Conservation (phyloP, 2,888 invertebrate species). For the Desoria tigrina region DNA sequence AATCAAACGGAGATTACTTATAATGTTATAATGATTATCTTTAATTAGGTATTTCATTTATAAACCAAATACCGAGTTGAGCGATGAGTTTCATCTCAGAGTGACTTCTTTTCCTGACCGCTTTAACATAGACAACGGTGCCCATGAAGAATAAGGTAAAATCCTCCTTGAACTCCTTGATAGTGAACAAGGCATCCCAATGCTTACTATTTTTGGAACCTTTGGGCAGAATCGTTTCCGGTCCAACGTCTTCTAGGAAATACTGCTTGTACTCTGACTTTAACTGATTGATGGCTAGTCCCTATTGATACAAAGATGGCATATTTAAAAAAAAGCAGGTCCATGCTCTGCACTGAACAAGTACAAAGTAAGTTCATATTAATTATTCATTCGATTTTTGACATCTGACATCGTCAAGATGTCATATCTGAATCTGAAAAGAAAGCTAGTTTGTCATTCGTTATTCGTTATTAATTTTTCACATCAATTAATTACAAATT, state of each 20-base stretch:
- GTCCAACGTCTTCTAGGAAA: constrained; percentile 38
- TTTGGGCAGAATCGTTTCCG: constrained; percentile 38
- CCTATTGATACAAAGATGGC: constrained; percentile 25
- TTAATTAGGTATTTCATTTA: no score
- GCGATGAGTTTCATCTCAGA: constrained; percentile 45
- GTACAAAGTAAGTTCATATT: neutral
- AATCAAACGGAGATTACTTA: neutral
- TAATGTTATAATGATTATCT: no score
- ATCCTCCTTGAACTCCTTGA: constrained; percentile 39
- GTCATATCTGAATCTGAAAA: no score
- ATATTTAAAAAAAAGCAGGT: no score
- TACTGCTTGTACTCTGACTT: constrained; percentile 42
- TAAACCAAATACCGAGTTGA: no score
- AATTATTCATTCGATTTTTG: neutral
- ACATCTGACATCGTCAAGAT: neutral
- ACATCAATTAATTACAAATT: no score
- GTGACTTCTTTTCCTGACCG: constrained; percentile 34
- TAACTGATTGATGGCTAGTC: constrained; percentile 33
- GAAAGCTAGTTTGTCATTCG: no score
- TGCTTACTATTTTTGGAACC: constrained; percentile 14
- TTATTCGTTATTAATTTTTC: no score
- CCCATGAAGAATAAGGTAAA: constrained; percentile 38
- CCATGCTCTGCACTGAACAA: neutral
- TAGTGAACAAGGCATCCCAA: constrained; percentile 40
- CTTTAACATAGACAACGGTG: constrained; percentile 38